These are phyloP conservation scores for Pemphredon lugubris DNA, from an alignment of 2,888 invertebrate species.

Conservation along the genomic window DNA sequence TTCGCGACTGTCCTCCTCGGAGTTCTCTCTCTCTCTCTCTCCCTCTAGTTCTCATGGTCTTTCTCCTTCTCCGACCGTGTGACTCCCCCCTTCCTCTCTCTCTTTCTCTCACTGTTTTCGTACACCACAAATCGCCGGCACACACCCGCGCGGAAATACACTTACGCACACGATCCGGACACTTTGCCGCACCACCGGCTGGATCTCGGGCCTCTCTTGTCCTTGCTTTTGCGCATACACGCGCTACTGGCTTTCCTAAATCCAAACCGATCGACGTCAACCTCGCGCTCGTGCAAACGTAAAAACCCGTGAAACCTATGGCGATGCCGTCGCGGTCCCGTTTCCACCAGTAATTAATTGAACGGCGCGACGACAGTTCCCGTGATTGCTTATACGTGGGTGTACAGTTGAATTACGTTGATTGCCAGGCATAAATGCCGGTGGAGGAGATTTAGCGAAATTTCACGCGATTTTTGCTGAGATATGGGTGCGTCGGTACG, in stretches of 20 bases:
- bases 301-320: too few relatives aligned
- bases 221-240: conserved; percentile 29
- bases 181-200: conserved; percentile 17
- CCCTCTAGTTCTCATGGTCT: background rate
- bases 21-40: conserved; percentile 14
- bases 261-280: background rate
- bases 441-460: too few relatives aligned
- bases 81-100: background rate
- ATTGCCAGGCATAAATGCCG: too few relatives aligned
- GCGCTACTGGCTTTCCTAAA: conserved; percentile 44
- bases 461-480: too few relatives aligned
- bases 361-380: too few relatives aligned
- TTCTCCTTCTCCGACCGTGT: too few relatives aligned
- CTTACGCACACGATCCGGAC: background rate
- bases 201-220: conserved; percentile 13
- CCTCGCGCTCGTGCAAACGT: background rate
- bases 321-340: too few relatives aligned
- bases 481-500: too few relatives aligned
- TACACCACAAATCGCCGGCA: background rate
- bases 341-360: too few relatives aligned
- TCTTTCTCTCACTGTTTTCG: background rate
- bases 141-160: conserved; percentile 3
- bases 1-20: conserved; percentile 12
- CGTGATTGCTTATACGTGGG: too few relatives aligned
- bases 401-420: too few relatives aligned